phyloP scores from a whole-genome alignment of 2,797 vertebrate species.

The Halcyon chelicuti region DNA sequence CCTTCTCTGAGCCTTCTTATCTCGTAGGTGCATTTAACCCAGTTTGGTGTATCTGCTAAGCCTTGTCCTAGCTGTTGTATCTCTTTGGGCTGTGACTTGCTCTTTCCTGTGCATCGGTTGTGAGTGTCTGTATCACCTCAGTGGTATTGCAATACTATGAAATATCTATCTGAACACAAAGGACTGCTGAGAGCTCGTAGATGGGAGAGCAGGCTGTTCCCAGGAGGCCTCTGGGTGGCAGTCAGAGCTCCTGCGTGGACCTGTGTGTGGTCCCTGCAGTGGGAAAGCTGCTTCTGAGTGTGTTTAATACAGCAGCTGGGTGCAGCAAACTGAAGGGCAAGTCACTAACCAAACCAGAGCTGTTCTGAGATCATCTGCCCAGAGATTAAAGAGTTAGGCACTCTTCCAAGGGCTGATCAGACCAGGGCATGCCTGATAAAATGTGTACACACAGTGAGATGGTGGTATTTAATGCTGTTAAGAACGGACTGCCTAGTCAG shows the following conservation, averaged over 20 bases:
- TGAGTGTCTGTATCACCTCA: background rate
- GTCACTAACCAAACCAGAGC: background rate
- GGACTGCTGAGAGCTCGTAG: background rate
- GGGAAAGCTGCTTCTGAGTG: background rate
- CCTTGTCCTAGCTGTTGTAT: background rate
- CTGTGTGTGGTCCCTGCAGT: fast-evolving
- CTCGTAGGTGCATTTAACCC: background rate
- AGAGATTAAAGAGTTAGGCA: background rate
- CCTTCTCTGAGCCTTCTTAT: background rate
- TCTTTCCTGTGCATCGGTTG: background rate
- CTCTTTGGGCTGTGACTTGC: background rate
- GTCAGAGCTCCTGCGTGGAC: background rate
- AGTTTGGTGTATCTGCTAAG: background rate
- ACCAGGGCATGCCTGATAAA: background rate
- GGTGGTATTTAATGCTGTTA: background rate
- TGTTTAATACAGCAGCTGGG: background rate
- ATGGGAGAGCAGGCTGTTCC: background rate
- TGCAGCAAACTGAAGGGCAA: background rate
- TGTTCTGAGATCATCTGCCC: background rate
- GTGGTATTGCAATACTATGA: background rate
- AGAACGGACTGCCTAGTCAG: background rate
- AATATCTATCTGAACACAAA: background rate
- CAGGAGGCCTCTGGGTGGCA: background rate
- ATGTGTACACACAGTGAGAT: background rate
- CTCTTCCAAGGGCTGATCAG: background rate